A percentile compares a stretch with the other conserved stretches of the same genome.
Evolutionary conservation across 2,888 invertebrate species (phyloP).

Genomic region (Cheilosia urbana): DNA sequence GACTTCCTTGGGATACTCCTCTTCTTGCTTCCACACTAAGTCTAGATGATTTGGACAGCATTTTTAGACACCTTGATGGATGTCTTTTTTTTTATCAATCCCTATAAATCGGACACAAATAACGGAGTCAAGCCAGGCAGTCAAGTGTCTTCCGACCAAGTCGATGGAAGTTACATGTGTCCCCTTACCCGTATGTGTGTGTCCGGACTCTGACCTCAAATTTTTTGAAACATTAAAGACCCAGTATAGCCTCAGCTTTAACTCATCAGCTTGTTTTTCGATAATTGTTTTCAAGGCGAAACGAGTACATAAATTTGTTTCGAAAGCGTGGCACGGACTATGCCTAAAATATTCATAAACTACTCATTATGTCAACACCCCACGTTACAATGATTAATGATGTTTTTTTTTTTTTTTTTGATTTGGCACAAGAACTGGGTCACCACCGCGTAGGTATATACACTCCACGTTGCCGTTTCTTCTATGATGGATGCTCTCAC

Average conservation of each 20-base stretch:
- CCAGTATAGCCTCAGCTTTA: background rate
- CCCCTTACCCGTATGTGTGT: background rate
- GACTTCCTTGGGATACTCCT: slow-evolving; percentile 69
- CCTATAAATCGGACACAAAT: slow-evolving; percentile 73
- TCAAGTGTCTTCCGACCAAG: slow-evolving; percentile 67
- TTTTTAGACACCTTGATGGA: slow-evolving; percentile 74
- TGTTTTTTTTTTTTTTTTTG: slow-evolving; percentile 30
- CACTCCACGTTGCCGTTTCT: slow-evolving; percentile 23
- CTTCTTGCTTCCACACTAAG: slow-evolving; percentile 40
- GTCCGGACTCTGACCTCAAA: slow-evolving; percentile 13
- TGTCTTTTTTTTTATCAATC: slow-evolving; percentile 74
- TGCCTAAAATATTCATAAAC: background rate
- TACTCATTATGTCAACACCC: background rate
- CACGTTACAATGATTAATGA: slow-evolving; percentile 54
- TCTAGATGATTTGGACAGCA: slow-evolving; percentile 71
- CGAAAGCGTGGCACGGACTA: background rate
- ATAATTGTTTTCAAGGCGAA: too few species aligned
- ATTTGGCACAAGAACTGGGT: slow-evolving; percentile 44
- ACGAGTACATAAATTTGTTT: too few species aligned
- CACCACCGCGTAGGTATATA: slow-evolving; percentile 5
- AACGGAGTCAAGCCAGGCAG: slow-evolving; percentile 71
- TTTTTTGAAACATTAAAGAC: background rate
- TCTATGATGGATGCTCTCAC: slow-evolving; percentile 53
- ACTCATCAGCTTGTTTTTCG: too few species aligned
- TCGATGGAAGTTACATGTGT: slow-evolving; percentile 18